A percentile compares a stretch with the other conserved stretches of the same genome.
Evolutionary conservation across 2,797 vertebrate genomes (phyloP).

Genomic region (Sebastes minor): DNA sequence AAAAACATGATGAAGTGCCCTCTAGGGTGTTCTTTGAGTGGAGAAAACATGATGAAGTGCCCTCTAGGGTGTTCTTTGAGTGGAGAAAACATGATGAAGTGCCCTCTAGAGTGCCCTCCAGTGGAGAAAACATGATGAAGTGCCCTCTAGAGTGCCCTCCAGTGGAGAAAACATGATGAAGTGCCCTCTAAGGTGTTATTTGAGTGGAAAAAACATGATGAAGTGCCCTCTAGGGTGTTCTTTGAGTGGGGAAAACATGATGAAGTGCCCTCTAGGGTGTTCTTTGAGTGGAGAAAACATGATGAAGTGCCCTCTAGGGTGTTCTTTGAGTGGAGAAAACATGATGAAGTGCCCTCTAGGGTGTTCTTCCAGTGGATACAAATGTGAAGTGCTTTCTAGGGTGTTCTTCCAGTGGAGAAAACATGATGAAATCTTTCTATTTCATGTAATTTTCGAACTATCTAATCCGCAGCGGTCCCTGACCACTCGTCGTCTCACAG

Average conservation of each 20-base stretch:
- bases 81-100: neutral
- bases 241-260: neutral
- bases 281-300: neutral
- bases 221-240: fast-evolving
- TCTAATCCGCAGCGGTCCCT: too few species aligned
- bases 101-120: too few species aligned
- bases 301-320: neutral
- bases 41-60: neutral
- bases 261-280: neutral
- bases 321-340: neutral
- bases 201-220: neutral
- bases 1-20: fast-evolving
- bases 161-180: neutral
- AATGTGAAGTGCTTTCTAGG: too few species aligned
- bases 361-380: too few species aligned
- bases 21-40: neutral
- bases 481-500: too few species aligned
- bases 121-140: neutral
- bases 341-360: too few species aligned
- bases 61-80: fast-evolving
- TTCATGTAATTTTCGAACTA: too few species aligned
- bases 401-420: neutral
- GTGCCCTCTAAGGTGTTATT: neutral
- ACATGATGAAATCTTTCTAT: too few species aligned
- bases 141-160: neutral